phyloP scores from a whole-genome alignment of 1,140 invertebrate genomes.

The Drosophila prosaltans region DNA sequence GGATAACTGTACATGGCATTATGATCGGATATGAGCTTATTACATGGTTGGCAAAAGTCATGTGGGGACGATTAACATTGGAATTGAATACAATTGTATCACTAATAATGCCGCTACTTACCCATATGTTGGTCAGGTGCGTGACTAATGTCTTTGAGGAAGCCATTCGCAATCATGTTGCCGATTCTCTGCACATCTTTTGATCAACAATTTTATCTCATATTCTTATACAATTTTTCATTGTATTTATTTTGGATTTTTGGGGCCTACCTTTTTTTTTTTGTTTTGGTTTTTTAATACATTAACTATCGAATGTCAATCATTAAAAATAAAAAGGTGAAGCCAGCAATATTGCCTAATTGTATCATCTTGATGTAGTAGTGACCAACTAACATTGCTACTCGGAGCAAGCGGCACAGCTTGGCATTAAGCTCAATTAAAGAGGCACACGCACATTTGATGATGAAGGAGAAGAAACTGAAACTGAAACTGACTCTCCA shows the following conservation, averaged over 20 bases:
- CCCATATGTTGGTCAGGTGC: constrained; percentile 39
- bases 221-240: neutral
- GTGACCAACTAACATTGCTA: neutral
- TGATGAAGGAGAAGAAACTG: neutral
- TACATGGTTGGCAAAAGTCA: neutral
- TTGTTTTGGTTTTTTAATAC: neutral
- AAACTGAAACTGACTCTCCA: too few relatives aligned
- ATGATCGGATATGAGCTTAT: constrained; percentile 27
- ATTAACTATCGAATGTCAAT: constrained; percentile 41
- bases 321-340: constrained; percentile 63
- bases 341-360: constrained; percentile 36
- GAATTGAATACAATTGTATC: neutral
- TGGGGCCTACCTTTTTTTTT: neutral
- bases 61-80: constrained; percentile 1
- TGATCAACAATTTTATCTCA: neutral
- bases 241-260: neutral
- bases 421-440: constrained; percentile 58
- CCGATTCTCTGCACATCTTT: constrained; percentile 19
- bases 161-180: constrained; percentile 21
- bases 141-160: constrained; percentile 39
- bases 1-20: constrained; percentile 9
- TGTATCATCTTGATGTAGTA: constrained; percentile 4
- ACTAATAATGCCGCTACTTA: constrained; percentile 7
- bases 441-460: constrained; percentile 6
- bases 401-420: constrained; percentile 11